Conservation (phyloP, 2,888 invertebrate genomes). For the Hirtodrosophila alboralis region DNA sequence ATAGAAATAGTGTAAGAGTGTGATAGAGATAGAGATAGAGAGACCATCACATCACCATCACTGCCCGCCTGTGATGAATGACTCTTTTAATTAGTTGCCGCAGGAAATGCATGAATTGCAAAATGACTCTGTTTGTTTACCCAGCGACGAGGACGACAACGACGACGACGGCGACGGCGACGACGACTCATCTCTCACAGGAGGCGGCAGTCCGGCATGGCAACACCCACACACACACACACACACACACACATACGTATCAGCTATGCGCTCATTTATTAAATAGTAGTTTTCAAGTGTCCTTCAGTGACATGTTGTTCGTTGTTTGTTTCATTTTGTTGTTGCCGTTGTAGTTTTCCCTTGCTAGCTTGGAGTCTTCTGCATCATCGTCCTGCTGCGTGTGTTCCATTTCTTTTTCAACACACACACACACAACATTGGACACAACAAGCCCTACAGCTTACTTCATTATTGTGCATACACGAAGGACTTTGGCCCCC, state of each 20-base stretch:
- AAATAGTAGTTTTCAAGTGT: constrained; percentile 81
- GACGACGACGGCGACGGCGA: constrained; percentile 18
- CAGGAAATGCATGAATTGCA: constrained; percentile 84
- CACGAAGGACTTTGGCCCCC: constrained; percentile 42
- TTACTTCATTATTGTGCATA: constrained; percentile 75
- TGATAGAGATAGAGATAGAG: constrained; percentile 21
- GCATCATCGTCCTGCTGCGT: constrained; percentile 51
- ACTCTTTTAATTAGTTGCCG: constrained; percentile 84
- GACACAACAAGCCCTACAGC: constrained; percentile 55
- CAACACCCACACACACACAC: constrained; percentile 31
- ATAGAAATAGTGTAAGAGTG: neutral
- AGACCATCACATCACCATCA: constrained; percentile 70
- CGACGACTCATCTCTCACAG: constrained; percentile 52
- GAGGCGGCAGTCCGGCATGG: constrained; percentile 40
- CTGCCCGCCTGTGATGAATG: constrained; percentile 83
- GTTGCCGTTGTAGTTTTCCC: constrained; percentile 33
- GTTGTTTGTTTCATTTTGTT: constrained; percentile 65
- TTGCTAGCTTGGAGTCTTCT: constrained; percentile 46
- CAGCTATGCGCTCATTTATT: constrained; percentile 78
- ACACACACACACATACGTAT: constrained; percentile 8
- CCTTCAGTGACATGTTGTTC: constrained; percentile 79
- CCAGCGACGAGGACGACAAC: constrained; percentile 56
- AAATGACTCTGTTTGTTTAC: constrained; percentile 81
- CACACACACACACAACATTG: constrained; percentile 31
- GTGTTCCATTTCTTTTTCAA: constrained; percentile 60